Percentiles rank a stretch among this genome's conserved stretches.
Evolutionary conservation across 2,797 vertebrate species (phyloP).

Genomic region (Falco peregrinus): DNA sequence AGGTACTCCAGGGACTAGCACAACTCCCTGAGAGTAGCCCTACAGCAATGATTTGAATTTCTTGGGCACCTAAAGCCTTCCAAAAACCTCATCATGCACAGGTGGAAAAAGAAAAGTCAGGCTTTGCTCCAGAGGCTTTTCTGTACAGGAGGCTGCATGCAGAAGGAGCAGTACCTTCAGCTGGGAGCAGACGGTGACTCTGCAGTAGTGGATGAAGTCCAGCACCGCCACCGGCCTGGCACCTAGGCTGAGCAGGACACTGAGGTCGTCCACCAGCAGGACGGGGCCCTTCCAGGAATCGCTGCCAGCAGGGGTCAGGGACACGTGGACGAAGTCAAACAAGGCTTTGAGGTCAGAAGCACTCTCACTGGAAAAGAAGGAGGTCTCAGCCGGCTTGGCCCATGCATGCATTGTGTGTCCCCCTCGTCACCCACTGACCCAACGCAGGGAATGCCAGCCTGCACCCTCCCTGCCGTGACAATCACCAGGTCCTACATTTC

Average conservation of each 20-base stretch:
- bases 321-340: constrained; percentile 78
- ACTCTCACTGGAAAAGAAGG: constrained; percentile 73
- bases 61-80: neutral
- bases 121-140: neutral
- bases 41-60: neutral
- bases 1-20: neutral
- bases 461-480: neutral
- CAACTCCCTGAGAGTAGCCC: too few relatives aligned
- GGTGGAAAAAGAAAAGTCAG: rapidly evolving
- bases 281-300: constrained; percentile 78
- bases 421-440: neutral
- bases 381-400: neutral
- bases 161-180: constrained; percentile 76
- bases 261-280: constrained; percentile 89
- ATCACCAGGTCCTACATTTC: neutral
- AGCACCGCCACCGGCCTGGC: constrained; percentile 73
- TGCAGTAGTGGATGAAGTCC: constrained; percentile 94
- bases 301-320: neutral
- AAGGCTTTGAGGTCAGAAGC: constrained; percentile 73
- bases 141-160: rapidly evolving
- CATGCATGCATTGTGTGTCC: rapidly evolving
- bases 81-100: rapidly evolving
- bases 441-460: rapidly evolving
- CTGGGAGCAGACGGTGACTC: constrained; percentile 79
- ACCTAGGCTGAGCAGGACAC: constrained; percentile 88